Evolutionary conservation across 2,113 vertebrate genomes (phyloP).

Genomic region (Danio rerio): DNA sequence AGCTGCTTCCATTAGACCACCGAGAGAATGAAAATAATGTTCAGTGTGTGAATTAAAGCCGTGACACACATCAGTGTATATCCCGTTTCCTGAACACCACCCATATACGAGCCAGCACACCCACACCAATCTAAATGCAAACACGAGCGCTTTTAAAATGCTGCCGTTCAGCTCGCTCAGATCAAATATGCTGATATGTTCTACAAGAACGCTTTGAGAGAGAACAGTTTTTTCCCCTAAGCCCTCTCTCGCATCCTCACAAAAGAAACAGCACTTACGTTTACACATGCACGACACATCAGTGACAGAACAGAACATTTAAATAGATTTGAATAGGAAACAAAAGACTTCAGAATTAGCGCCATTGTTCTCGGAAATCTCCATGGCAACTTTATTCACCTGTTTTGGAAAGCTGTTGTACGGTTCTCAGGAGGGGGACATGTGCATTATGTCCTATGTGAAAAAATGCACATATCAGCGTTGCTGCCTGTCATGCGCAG

Average conservation of each 20-base stretch:
- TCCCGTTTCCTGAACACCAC: background rate
- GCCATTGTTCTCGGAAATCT: conserved; percentile 35
- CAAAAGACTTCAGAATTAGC: conserved; percentile 37
- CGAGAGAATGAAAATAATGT: conserved; percentile 4
- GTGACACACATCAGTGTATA: conserved; percentile 17
- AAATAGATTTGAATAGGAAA: conserved; percentile 48
- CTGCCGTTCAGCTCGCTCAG: conserved; percentile 8
- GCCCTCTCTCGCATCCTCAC: conserved; percentile 1
- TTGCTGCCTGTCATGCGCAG: background rate
- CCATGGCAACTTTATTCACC: conserved; percentile 48
- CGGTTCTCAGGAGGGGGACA: background rate
- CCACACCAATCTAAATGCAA: conserved; percentile 33
- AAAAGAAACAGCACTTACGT: conserved; percentile 22
- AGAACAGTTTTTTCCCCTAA: background rate
- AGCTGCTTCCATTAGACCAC: conserved; percentile 8
- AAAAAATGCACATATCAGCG: conserved; percentile 18
- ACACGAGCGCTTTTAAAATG: conserved; percentile 4
- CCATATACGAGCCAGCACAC: background rate
- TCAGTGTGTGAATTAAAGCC: conserved; percentile 29
- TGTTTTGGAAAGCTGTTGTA: conserved; percentile 9
- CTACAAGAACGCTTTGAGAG: background rate
- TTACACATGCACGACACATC: background rate
- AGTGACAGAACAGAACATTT: conserved; percentile 8
- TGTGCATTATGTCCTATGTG: background rate
- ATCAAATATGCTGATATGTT: conserved; percentile 31